Evolutionary conservation across 2,113 vertebrate genomes (phyloP).

Genomic region (Macquaria australasica): DNA sequence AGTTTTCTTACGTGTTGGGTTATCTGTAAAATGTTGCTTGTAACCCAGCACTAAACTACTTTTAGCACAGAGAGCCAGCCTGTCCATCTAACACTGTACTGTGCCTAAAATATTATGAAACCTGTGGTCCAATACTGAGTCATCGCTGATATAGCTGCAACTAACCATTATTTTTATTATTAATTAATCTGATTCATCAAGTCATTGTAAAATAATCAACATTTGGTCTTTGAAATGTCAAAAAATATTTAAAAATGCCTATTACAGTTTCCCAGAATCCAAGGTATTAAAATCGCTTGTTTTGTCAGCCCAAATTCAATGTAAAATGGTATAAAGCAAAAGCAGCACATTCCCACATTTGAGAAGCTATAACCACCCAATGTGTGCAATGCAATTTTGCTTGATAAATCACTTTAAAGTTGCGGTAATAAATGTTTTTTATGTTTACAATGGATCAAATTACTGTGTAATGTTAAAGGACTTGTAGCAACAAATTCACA

Average conservation of each 20-base stretch:
- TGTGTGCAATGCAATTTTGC: too few species aligned
- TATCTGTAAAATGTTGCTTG: not conserved
- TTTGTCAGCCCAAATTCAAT: too few species aligned
- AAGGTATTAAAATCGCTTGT: too few species aligned
- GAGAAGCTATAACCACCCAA: too few species aligned
- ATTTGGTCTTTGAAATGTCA: constrained; percentile 5
- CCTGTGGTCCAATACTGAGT: not conserved
- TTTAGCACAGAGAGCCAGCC: not conserved
- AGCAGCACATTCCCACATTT: too few species aligned
- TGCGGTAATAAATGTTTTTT: not conserved
- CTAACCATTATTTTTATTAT: too few species aligned
- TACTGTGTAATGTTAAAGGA: too few species aligned
- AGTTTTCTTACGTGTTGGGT: not conserved
- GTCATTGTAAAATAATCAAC: not conserved
- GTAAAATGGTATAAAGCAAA: too few species aligned
- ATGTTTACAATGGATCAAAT: not conserved
- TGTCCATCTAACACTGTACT: not conserved
- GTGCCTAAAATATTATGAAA: too few species aligned
- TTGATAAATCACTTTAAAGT: too few species aligned
- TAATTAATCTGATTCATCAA: not conserved
- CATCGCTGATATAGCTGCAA: too few species aligned
- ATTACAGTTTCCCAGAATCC: not conserved
- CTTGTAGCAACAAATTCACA: too few species aligned
- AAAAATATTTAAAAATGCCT: not conserved
- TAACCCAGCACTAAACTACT: not conserved